These are phyloP conservation scores for Xylophagus ater DNA, from an alignment of 2,888 invertebrate genomes.

Conservation along the genomic window DNA sequence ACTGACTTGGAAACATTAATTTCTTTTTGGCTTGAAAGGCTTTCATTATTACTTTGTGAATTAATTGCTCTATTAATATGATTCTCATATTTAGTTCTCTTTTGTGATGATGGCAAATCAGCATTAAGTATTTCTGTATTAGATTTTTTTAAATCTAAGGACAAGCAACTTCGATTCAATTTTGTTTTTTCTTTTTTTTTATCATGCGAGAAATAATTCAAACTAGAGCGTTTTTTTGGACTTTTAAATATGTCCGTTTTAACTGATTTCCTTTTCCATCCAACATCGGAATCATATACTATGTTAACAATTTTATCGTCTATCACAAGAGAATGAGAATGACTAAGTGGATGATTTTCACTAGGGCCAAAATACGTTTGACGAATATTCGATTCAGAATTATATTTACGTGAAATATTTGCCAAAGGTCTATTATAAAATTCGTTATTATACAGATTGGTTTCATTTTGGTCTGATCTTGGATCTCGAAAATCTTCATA, in stretches of 20 bases:
- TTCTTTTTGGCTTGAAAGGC: no score
- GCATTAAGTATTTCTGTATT: neutral
- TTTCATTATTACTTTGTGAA: no score
- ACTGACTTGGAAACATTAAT: no score
- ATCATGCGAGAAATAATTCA: slow-evolving; percentile 28
- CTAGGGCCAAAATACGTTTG: slow-evolving; percentile 37
- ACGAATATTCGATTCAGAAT: slow-evolving; percentile 37
- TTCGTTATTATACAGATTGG: slow-evolving; percentile 34
- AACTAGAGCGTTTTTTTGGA: slow-evolving; percentile 2
- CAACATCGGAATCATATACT: slow-evolving; percentile 40
- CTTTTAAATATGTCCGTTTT: slow-evolving; percentile 12
- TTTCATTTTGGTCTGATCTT: neutral
- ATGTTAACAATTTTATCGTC: slow-evolving; percentile 40
- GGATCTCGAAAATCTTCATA: slow-evolving; percentile 28
- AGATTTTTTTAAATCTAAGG: slow-evolving; percentile 31
- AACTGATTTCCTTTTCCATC: slow-evolving; percentile 35
- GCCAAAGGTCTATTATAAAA: slow-evolving; percentile 22
- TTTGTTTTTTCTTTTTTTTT: slow-evolving; percentile 24
- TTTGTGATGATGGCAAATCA: slow-evolving; percentile 21
- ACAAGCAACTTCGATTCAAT: slow-evolving; percentile 32
- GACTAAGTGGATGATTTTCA: slow-evolving; percentile 33
- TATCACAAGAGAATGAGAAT: slow-evolving; percentile 38
- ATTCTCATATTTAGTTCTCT: slow-evolving; percentile 14
- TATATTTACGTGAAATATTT: slow-evolving; percentile 29
- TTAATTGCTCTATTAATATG: no score